Base-by-base conservation (phyloP, 2,888 invertebrate genomes). In the Cynaeus angustus region DNA sequence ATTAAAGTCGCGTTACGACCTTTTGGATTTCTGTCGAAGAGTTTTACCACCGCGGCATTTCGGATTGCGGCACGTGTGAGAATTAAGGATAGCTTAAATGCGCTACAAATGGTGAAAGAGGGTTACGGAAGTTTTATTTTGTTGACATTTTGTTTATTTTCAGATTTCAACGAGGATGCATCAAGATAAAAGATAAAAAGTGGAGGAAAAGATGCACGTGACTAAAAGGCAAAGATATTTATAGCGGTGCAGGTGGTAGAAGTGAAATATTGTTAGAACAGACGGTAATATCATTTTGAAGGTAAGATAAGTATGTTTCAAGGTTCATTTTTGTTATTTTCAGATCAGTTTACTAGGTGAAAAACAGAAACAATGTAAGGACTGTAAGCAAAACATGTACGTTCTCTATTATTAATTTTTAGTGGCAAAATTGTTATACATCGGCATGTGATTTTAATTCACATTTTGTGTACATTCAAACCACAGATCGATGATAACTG, bases 131-230 rank as follows among this genome's bases (percentile, higher is more conserved):
- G 33, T 7, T 41, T 7, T 3, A 12, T 12, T 41, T 13, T 41
- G 41, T 13, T n/a, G 41, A 41, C n/a, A 5, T 16, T 16, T 55
- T 55, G 55, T 55, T 55, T 55, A 55, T 55, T 37, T 55, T 33
- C 9, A 14, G 30, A 1, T 55, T 55, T 55, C 38, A 16, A n/a
- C 37, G 55, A 1, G n/a, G n/a, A 28, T 50, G 21, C 50, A 28
- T 26, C 28, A 50, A 16, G 46, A n/a, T 30, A 4, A 3, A 13
- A 52, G 16, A 52, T 52, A 52, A 52, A 55, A 55, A 38, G 7
- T 55, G n/a, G 13, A 13, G 38, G 13, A 38, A 14, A 30, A 30
- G 13, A 13, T 14, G 30, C 37, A 13, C 38, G 33, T 16, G 55
- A 37, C 10, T 55, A 28, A 50, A 10, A 50, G 50, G 9, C n/a